These are phyloP conservation scores for Eumaeus atala DNA, from an alignment of 1,140 invertebrate genomes.

Conservation along the genomic window DNA sequence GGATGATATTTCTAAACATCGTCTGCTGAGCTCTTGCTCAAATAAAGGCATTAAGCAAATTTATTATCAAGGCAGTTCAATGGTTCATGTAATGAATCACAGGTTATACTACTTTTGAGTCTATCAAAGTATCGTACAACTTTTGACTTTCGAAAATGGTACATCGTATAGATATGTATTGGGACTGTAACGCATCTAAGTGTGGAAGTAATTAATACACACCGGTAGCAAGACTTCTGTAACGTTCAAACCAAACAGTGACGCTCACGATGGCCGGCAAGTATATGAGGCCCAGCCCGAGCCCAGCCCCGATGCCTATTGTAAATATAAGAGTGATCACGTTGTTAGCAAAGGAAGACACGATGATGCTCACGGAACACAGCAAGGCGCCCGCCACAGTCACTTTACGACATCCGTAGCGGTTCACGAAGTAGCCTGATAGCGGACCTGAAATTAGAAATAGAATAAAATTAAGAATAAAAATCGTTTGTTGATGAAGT, in stretches of 20 bases:
- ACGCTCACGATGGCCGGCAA: conserved; percentile 96
- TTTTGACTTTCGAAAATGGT: too few relatives aligned
- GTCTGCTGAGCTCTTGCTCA: too few relatives aligned
- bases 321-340: conserved; percentile 89
- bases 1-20: too few relatives aligned
- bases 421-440: conserved; percentile 93
- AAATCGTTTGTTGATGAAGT: too few relatives aligned
- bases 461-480: too few relatives aligned
- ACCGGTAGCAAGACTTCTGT: conserved; percentile 89
- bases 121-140: too few relatives aligned
- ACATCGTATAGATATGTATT: too few relatives aligned
- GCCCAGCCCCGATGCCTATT: conserved; percentile 90
- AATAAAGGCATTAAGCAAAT: not conserved
- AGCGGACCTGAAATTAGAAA: conserved; percentile 84
- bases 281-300: conserved; percentile 96
- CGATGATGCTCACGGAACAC: conserved; percentile 82
- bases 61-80: too few relatives aligned
- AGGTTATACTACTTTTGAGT: too few relatives aligned
- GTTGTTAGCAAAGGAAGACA: conserved; percentile 84
- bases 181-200: too few relatives aligned
- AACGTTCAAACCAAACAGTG: conserved; percentile 94
- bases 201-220: conserved; percentile 54
- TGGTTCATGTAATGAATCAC: too few relatives aligned
- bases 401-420: conserved; percentile 91
- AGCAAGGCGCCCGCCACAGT: conserved; percentile 91